Base-by-base conservation (phyloP, 2,888 invertebrate genomes). In the Oligia fasciuncula region DNA sequence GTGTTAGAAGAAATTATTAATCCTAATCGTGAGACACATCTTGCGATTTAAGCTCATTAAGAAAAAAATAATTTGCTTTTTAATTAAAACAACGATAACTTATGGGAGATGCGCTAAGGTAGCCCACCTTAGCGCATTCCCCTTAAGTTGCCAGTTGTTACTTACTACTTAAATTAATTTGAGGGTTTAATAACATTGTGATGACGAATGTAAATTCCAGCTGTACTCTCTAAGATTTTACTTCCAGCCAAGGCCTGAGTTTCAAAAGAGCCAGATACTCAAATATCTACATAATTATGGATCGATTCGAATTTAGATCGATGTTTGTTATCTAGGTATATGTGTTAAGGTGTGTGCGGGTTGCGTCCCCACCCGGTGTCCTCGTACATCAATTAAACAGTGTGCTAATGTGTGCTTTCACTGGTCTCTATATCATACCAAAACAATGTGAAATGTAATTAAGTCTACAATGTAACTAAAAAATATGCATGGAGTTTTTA, bases 21-120 rank as follows among this genome's bases (percentile, higher is more conserved):
- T 76, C 23, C n/a, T 51, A 62, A 76, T 73, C 86, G 83, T 83
- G 83, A 83, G 43, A 73, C 62, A 70, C 65, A 86, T 69, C 68
- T 68, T 29, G n/a, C 66, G 63, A 66, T 66, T 63, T 60, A 60
- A n/a, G 13, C 11, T 57, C 57, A 11, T n/a, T 57, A 57, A n/a
- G 4, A 57, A 23, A n/a, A n/a, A n/a, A 57, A 9, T 11, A 11
- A 9, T 23, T 57, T 11, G 57, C 9, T 23, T 9, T 57, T 57
- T 23, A 46, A 46, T 9, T 46, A 46, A 9, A 9, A 9, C 9
- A 46, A 9, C 43, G 43, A 46, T 46, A 46, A 1, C 43, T 46
- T 46, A 46, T 9, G 9, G 43, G 9, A 43, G 43, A 43, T 43
- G 43, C 46, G 11, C 46, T 46, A 46, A 2, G 46, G 46, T 46